Percentiles rank a stretch among this genome's conserved stretches.
These are phyloP conservation scores for Rhombomys opimus DNA, from an alignment of 2,113 vertebrate species.

Conservation along the genomic window DNA sequence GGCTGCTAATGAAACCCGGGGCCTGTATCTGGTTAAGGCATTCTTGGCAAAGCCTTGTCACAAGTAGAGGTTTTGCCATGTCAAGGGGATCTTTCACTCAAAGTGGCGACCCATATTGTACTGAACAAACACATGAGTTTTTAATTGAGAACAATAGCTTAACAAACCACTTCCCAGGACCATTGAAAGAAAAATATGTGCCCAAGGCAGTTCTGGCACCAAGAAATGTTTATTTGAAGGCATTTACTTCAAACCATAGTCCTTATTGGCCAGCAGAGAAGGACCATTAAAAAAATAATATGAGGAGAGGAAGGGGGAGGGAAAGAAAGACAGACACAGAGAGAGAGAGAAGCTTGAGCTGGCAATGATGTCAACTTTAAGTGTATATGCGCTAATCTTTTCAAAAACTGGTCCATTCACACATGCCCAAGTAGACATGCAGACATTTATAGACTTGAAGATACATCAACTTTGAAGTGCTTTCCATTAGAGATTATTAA, in stretches of 20 bases:
- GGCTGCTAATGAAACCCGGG: constrained; percentile 88
- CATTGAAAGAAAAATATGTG: constrained; percentile 89
- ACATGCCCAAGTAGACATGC: neutral
- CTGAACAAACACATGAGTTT: constrained; percentile 95
- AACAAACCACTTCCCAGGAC: constrained; percentile 93
- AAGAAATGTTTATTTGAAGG: constrained; percentile 88
- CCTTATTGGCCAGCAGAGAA: constrained; percentile 82
- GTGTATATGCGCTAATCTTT: neutral
- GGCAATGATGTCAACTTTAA: neutral
- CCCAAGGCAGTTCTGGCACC: constrained; percentile 88
- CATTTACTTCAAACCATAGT: constrained; percentile 84
- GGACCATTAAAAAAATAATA: constrained; percentile 78
- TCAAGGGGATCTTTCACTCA: constrained; percentile 93
- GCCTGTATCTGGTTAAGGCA: constrained; percentile 88
- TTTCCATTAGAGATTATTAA: constrained; percentile 24
- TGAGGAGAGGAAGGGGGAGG: neutral
- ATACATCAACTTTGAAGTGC: constrained; percentile 28
- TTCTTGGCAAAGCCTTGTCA: constrained; percentile 89
- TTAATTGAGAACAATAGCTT: constrained; percentile 95
- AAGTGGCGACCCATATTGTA: constrained; percentile 90
- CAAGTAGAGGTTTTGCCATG: constrained; percentile 91
- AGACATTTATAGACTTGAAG: neutral
- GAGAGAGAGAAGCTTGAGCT: constrained; percentile 67
- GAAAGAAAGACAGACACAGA: neutral
- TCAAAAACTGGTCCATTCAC: neutral